A percentile compares a stretch with the other conserved stretches of the same genome.
Conservation (phyloP, 2,797 vertebrate genomes). For the Rhinogobio ventralis region DNA sequence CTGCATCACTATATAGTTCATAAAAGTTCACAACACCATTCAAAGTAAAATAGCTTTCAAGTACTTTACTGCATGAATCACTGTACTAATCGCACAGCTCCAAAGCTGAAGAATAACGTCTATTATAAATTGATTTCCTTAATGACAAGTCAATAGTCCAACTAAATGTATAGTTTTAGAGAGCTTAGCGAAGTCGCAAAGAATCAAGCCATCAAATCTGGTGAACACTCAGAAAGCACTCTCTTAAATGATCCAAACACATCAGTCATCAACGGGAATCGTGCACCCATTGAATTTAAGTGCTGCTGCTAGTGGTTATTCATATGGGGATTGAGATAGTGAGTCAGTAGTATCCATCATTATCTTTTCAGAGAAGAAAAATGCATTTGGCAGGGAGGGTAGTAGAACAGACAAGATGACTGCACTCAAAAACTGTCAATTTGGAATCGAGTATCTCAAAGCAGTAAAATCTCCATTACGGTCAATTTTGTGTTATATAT, state of each 20-base stretch:
- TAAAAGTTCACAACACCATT: background rate
- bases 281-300: slow-evolving; percentile 56
- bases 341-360: slow-evolving; percentile 58
- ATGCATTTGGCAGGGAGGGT: slow-evolving; percentile 26
- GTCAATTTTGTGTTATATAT: slow-evolving; percentile 30
- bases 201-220: slow-evolving; percentile 13
- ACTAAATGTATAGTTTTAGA: slow-evolving; percentile 28
- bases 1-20: background rate
- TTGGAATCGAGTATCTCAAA: slow-evolving; percentile 51
- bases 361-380: slow-evolving; percentile 60
- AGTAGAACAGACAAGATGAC: slow-evolving; percentile 40
- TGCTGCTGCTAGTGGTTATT: slow-evolving; percentile 59
- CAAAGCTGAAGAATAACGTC: slow-evolving; percentile 43
- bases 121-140: slow-evolving; percentile 62
- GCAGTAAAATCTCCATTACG: slow-evolving; percentile 28
- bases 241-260: slow-evolving; percentile 60
- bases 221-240: slow-evolving; percentile 55
- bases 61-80: slow-evolving; percentile 54
- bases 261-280: slow-evolving; percentile 52
- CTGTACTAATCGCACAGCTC: slow-evolving; percentile 55
- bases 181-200: background rate
- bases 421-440: slow-evolving; percentile 50
- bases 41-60: slow-evolving; percentile 40
- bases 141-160: slow-evolving; percentile 50
- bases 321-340: slow-evolving; percentile 55